phyloP scores from a whole-genome alignment of 2,113 vertebrate genomes.

The Parus major region DNA sequence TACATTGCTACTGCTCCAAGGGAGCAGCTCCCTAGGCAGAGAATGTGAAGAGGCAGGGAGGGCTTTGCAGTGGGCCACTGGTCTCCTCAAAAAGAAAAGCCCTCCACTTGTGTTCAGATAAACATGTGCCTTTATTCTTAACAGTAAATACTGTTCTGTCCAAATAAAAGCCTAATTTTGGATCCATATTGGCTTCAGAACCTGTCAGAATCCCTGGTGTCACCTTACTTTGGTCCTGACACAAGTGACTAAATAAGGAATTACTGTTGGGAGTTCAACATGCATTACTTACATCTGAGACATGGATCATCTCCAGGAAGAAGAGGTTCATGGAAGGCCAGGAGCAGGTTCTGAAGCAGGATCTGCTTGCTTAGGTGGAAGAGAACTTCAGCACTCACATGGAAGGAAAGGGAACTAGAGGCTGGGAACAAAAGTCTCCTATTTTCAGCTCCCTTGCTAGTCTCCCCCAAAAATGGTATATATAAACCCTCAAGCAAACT shows the following conservation, averaged over 20 bases:
- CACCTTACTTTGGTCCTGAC: not conserved
- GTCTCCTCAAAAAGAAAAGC: not conserved
- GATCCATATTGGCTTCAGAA: not conserved
- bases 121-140: not conserved
- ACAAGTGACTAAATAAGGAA: not conserved
- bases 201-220: not conserved
- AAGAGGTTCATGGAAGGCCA: not conserved
- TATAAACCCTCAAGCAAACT: not conserved
- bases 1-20: not conserved
- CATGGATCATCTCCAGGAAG: not conserved
- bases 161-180: not conserved
- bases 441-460: not conserved
- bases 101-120: not conserved
- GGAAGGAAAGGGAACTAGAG: not conserved
- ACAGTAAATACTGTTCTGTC: not conserved
- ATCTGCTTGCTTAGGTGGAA: not conserved
- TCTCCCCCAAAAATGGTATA: not conserved
- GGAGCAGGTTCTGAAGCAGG: not conserved
- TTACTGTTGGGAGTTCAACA: rapidly evolving
- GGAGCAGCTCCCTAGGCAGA: not conserved
- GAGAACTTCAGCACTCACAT: not conserved
- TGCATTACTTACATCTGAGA: not conserved
- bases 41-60: not conserved
- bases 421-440: not conserved
- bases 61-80: not conserved